phyloP scores from a whole-genome alignment of 2,888 invertebrate species.

The Euzophera pinguis region DNA sequence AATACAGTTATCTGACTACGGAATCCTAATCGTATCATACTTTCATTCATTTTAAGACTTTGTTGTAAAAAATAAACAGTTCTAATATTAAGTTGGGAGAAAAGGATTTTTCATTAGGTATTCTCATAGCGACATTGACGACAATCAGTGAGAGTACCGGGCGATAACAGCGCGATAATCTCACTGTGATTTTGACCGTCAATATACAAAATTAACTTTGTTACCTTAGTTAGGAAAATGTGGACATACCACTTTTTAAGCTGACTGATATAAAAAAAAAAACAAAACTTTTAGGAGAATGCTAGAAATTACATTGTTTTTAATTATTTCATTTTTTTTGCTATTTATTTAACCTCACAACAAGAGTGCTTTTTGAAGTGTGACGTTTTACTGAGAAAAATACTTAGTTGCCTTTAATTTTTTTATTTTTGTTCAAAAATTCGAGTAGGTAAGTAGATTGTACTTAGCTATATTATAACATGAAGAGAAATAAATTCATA shows the following conservation, averaged over 20 bases:
- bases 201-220: constrained; percentile 53
- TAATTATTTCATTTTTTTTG: too few relatives aligned
- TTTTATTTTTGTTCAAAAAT: too few relatives aligned
- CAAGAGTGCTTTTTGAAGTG: too few relatives aligned
- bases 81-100: background rate
- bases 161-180: constrained; percentile 53
- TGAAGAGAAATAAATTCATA: too few relatives aligned
- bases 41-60: background rate
- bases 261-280: too few relatives aligned
- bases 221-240: constrained; percentile 16
- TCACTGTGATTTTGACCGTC: constrained; percentile 41
- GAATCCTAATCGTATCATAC: background rate
- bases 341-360: too few relatives aligned
- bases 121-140: constrained; percentile 32
- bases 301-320: too few relatives aligned
- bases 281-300: too few relatives aligned
- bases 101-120: constrained; percentile 19
- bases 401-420: too few relatives aligned
- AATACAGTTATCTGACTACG: background rate
- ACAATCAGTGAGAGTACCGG: constrained; percentile 38
- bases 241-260: constrained; percentile 25
- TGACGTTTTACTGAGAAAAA: too few relatives aligned
- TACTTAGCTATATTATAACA: too few relatives aligned
- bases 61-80: background rate
- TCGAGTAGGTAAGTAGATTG: too few relatives aligned